Conservation (phyloP, 1,140 invertebrate genomes). For the Maconellicoccus hirsutus region DNA sequence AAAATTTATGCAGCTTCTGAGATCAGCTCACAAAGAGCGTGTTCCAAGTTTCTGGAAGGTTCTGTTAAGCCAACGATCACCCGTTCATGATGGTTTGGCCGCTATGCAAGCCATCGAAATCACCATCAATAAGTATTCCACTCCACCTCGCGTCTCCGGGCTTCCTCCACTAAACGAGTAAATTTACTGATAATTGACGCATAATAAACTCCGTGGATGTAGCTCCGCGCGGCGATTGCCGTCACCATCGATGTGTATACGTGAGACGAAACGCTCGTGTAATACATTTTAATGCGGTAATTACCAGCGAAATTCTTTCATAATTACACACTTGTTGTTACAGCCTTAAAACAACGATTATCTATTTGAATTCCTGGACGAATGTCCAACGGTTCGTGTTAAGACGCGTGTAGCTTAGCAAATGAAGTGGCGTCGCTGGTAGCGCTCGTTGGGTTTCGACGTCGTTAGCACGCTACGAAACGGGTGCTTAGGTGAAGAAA, state of each 20-base stretch:
- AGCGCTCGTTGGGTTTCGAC: no score
- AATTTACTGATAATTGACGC: background rate
- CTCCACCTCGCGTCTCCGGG: no score
- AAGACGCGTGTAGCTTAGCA: background rate
- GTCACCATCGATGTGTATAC: background rate
- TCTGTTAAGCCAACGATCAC: no score
- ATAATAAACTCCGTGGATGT: background rate
- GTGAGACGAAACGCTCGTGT: conserved; percentile 6
- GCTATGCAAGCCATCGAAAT: no score
- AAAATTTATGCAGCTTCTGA: no score
- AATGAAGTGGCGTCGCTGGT: background rate
- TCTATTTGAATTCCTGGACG: background rate
- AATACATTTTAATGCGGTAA: conserved; percentile 9
- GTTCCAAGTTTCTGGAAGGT: no score
- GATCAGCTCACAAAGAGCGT: no score
- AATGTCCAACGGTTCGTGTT: background rate
- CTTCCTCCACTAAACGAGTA: no score
- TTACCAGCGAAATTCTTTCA: conserved; percentile 4
- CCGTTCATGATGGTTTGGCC: no score
- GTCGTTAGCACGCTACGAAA: no score
- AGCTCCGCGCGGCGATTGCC: background rate
- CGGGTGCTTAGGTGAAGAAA: no score
- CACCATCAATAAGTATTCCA: no score
- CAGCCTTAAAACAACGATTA: background rate
- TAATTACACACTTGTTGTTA: conserved; percentile 9